Evolutionary conservation across 1,140 invertebrate species (phyloP).

Genomic region (Mizuhopecten yessoensis): DNA sequence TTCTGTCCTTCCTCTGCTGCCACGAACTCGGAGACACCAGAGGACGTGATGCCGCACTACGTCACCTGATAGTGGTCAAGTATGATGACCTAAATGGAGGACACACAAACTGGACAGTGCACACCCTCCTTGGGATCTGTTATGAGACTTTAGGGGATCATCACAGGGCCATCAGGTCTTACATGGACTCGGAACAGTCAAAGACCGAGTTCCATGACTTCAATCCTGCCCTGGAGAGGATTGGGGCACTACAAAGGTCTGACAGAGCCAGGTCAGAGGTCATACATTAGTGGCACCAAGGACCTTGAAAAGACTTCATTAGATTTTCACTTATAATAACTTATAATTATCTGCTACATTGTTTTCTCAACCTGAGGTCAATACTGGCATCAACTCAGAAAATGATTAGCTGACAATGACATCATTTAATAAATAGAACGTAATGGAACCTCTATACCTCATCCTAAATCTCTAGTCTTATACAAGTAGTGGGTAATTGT

Average conservation of each 20-base stretch:
- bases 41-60: not conserved
- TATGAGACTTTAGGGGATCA: not conserved
- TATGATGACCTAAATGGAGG: not conserved
- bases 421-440: too few relatives aligned
- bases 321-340: too few relatives aligned
- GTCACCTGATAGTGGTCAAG: not conserved
- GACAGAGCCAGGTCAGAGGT: too few relatives aligned
- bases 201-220: not conserved
- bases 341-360: too few relatives aligned
- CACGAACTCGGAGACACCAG: not conserved
- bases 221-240: not conserved
- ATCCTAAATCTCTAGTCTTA: too few relatives aligned
- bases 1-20: not conserved
- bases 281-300: too few relatives aligned
- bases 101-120: not conserved
- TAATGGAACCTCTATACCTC: too few relatives aligned
- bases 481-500: too few relatives aligned
- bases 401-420: too few relatives aligned
- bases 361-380: too few relatives aligned
- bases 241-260: not conserved
- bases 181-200: not conserved
- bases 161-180: not conserved
- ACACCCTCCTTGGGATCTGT: not conserved
- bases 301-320: too few relatives aligned
- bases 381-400: too few relatives aligned